phyloP scores from a whole-genome alignment of 2,888 invertebrate genomes.

The Microctonus brassicae region DNA sequence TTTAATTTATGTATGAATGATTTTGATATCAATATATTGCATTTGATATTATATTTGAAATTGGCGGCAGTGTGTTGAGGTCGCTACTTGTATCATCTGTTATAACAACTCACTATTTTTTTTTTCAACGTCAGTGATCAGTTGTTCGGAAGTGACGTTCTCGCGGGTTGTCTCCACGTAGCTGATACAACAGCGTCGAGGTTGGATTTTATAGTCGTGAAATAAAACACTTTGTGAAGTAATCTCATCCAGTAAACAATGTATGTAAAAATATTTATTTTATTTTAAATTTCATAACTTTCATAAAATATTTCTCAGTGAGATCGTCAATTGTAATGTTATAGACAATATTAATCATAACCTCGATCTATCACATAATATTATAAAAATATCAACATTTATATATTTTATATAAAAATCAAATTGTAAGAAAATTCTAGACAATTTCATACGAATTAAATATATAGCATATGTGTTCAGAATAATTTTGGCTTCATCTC shows the following conservation, averaged over 20 bases:
- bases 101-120: slow-evolving; percentile 21
- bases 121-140: slow-evolving; percentile 58
- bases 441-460: background rate
- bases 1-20: no score
- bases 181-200: slow-evolving; percentile 45
- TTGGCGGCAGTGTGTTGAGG: background rate
- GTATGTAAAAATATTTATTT: slow-evolving; percentile 47
- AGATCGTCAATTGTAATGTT: background rate
- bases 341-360: background rate
- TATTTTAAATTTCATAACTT: slow-evolving; percentile 2
- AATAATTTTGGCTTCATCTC: background rate
- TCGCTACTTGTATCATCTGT: background rate
- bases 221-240: slow-evolving; percentile 48
- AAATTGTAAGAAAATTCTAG: background rate
- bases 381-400: no score
- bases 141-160: slow-evolving; percentile 60
- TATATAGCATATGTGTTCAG: background rate
- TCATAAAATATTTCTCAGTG: background rate
- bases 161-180: slow-evolving; percentile 58
- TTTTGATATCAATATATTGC: no score
- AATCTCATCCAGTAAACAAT: slow-evolving; percentile 44
- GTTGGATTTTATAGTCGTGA: slow-evolving; percentile 46
- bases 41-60: background rate
- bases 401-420: background rate
- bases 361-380: no score